Evolutionary conservation across 2,797 vertebrate species (phyloP).

Genomic region (Semotilus atromaculatus): DNA sequence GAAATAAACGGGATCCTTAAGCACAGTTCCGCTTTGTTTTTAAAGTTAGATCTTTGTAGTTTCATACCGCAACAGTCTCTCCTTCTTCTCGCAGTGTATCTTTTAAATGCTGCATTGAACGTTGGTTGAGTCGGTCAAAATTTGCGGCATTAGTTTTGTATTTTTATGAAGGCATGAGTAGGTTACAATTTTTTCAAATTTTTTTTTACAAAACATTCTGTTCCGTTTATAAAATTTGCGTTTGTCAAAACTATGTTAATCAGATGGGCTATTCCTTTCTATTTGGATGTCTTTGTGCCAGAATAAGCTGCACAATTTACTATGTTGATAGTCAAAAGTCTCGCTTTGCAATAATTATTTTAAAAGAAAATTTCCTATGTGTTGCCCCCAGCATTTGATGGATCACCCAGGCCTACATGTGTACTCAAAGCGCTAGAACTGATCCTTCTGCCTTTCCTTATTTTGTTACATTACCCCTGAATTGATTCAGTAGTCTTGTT

Average conservation of each 20-base stretch:
- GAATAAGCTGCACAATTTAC: not conserved
- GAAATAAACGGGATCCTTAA: not conserved
- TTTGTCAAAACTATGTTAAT: not conserved
- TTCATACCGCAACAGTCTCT: not conserved
- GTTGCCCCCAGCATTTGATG: not conserved
- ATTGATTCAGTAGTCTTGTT: constrained; percentile 22
- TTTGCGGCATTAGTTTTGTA: not conserved
- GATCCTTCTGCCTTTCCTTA: not conserved
- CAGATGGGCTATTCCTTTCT: not conserved
- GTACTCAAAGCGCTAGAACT: not conserved
- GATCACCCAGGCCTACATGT: not conserved
- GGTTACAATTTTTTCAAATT: not conserved
- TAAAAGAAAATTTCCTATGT: not conserved
- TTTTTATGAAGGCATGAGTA: not conserved
- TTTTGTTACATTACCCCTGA: constrained; percentile 13
- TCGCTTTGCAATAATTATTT: not conserved
- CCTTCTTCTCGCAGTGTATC: not conserved
- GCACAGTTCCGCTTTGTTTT: not conserved
- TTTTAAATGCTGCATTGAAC: not conserved
- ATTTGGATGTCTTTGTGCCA: not conserved
- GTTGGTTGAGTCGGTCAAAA: not conserved
- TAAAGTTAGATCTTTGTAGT: not conserved
- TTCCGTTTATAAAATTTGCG: not conserved
- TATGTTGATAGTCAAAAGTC: not conserved
- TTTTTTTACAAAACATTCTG: not conserved